These are phyloP conservation scores for Agelas oroides DNA, from an alignment of 37 sponge, comb jelly and placozoan genomes.

Conservation along the genomic window DNA sequence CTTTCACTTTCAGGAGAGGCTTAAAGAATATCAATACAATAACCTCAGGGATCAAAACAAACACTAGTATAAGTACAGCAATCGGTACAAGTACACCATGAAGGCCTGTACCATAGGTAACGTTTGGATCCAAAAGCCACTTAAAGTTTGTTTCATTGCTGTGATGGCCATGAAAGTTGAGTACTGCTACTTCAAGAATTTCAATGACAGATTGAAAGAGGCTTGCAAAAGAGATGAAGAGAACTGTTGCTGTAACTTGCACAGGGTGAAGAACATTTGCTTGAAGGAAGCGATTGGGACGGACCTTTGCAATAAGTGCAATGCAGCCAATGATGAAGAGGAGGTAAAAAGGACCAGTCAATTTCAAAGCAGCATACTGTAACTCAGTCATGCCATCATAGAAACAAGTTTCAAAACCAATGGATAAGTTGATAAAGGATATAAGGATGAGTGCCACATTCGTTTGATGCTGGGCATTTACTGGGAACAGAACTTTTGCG, in stretches of 20 bases:
- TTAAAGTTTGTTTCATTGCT: too few relatives aligned
- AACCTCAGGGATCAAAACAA: too few relatives aligned
- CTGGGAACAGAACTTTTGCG: neutral
- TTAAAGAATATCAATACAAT: too few relatives aligned
- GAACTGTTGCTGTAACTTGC: neutral
- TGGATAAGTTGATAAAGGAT: neutral
- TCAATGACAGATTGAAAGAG: neutral
- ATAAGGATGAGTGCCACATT: neutral
- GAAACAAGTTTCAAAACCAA: conserved; percentile 8
- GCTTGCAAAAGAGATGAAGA: neutral
- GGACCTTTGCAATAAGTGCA: neutral
- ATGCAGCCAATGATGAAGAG: neutral
- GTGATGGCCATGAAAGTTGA: neutral
- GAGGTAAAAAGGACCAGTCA: neutral
- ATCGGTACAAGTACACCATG: too few relatives aligned
- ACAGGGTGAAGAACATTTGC: neutral
- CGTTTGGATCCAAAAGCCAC: too few relatives aligned
- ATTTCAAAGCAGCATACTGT: neutral
- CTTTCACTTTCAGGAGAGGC: too few relatives aligned
- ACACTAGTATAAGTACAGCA: too few relatives aligned
- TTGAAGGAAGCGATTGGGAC: neutral
- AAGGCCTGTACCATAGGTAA: too few relatives aligned
- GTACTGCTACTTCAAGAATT: neutral
- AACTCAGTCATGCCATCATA: neutral
- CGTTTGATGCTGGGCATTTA: too few relatives aligned